Conservation (phyloP, 2,113 vertebrate genomes). For the Ailurus styani region DNA sequence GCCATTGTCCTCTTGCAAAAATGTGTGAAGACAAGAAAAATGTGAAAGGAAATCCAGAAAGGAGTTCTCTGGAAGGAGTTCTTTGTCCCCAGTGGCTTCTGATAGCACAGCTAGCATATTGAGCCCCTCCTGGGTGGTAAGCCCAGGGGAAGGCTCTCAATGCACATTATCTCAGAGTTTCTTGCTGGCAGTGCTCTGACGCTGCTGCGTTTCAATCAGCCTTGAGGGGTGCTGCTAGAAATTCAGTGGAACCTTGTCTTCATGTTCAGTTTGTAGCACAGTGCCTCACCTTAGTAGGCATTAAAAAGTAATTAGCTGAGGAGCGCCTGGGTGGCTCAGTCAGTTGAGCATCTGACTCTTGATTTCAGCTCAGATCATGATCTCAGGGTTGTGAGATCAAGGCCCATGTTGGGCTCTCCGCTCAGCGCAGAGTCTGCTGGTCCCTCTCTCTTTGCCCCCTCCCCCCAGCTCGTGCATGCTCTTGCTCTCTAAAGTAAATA, state of each 20-base stretch:
- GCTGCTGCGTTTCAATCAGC: not conserved
- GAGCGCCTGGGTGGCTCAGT: not conserved
- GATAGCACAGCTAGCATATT: not conserved
- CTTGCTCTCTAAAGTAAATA: not conserved
- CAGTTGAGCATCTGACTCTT: not conserved
- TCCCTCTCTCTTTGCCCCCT: not conserved
- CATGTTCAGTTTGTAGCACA: not conserved
- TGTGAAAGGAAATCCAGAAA: not conserved
- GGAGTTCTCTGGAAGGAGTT: not conserved
- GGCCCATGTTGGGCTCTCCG: not conserved
- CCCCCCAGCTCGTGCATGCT: not conserved
- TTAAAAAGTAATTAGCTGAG: not conserved
- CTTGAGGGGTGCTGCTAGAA: not conserved
- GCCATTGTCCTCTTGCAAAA: not conserved
- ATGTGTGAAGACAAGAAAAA: not conserved
- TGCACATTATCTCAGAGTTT: not conserved
- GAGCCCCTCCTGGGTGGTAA: not conserved
- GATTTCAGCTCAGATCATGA: not conserved
- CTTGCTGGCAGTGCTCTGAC: not conserved
- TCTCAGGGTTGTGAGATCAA: not conserved
- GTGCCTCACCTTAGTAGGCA: not conserved
- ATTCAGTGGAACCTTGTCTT: not conserved
- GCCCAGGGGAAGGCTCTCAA: not conserved
- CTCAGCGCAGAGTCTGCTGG: not conserved
- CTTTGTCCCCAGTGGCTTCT: not conserved